Conservation (phyloP, 2,797 vertebrate genomes). For the Sebastes itinus region DNA sequence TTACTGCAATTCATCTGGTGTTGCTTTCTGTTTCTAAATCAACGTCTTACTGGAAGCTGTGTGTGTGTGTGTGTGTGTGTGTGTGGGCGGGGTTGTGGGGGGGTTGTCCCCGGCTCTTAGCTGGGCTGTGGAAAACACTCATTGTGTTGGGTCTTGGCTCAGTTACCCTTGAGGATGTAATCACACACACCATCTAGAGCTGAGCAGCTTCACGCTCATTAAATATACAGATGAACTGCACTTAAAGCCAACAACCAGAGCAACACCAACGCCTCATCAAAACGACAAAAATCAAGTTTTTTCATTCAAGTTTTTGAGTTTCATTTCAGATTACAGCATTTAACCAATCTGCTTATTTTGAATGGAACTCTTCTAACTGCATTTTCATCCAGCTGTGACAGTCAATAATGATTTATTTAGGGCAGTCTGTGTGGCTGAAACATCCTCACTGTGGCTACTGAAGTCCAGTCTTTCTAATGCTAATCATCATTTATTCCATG, state of each 20-base stretch:
- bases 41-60: neutral
- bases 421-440: neutral
- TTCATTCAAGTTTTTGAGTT: neutral
- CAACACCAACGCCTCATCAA: too few relatives aligned
- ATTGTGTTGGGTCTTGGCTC: neutral
- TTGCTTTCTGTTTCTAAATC: neutral
- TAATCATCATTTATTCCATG: neutral
- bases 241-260: neutral
- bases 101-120: neutral
- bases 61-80: too few relatives aligned
- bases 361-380: neutral
- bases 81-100: neutral
- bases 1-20: neutral
- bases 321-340: neutral
- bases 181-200: neutral
- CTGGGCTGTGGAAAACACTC: neutral
- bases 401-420: neutral
- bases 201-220: neutral
- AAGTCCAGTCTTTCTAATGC: neutral
- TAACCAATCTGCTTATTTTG: neutral
- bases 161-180: neutral
- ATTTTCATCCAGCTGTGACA: neutral
- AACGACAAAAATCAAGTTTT: too few relatives aligned
- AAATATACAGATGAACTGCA: neutral
- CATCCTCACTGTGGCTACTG: neutral